A percentile compares a stretch with the other conserved stretches of the same genome.
Evolutionary conservation across 2,797 vertebrate genomes (phyloP).

Genomic region (Pyrocephalus nanus): DNA sequence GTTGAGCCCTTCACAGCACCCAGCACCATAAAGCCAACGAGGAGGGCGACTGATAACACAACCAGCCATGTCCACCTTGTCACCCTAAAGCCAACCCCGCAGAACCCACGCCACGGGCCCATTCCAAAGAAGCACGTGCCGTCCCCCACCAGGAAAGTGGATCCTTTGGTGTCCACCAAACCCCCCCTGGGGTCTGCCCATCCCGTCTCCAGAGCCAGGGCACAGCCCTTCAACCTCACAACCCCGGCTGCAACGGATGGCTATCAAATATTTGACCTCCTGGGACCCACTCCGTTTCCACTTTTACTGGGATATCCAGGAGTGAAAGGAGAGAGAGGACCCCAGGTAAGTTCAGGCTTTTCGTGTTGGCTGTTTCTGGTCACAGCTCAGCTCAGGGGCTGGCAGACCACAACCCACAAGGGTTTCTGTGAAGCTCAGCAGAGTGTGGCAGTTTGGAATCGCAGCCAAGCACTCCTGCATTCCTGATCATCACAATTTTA

Average conservation of each 20-base stretch:
- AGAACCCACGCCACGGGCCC: neutral
- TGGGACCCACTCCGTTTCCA: constrained; percentile 85
- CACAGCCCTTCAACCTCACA: constrained; percentile 61
- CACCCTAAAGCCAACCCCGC: constrained; percentile 12
- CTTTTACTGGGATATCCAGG: constrained; percentile 84
- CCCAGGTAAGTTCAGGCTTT: constrained; percentile 79
- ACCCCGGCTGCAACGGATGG: constrained; percentile 82
- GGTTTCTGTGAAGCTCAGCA: neutral
- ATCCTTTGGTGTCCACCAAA: constrained; percentile 67
- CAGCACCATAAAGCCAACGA: neutral
- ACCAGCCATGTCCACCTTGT: neutral
- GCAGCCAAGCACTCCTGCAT: neutral
- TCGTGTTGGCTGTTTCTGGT: neutral
- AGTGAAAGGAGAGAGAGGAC: constrained; percentile 90
- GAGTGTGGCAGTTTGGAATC: neutral
- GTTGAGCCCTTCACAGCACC: neutral
- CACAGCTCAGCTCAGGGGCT: neutral
- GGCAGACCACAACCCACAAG: neutral
- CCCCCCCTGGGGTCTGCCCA: constrained; percentile 34
- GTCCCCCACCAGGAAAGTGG: constrained; percentile 59
- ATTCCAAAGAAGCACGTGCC: constrained; percentile 51
- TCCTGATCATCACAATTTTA: neutral
- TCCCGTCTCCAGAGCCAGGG: neutral
- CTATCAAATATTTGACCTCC: constrained; percentile 81
- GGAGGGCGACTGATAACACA: constrained; percentile 45